Evolutionary conservation across 2,888 invertebrate species (phyloP), one percentile per base, ranked within the genome.

Genomic region (Cyrtodaria siliqua): DNA sequence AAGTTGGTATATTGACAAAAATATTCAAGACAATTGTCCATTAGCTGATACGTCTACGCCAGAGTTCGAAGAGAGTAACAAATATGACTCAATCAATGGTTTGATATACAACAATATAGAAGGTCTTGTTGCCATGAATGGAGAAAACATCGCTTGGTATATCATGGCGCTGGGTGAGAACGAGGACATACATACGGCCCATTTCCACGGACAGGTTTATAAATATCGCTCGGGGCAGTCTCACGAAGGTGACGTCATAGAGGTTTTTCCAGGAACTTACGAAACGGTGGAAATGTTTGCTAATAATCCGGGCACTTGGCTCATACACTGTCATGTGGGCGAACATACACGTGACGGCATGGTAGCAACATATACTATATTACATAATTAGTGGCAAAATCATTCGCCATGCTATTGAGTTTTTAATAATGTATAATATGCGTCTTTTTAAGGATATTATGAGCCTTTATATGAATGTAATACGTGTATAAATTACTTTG

Each of bases 1-100:
- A 26, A 89, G 89, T 50, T 87, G 86, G 83, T 91, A 89, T 66
- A 49, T 89, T 9, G 71, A 80, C 2, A 85, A 89, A 56, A 91
- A 91, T 68, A 84, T 88, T 9, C 38, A 69, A 29, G 80, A 71
- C 14, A 84, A 84, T 44, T 79, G 77, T 16, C 79, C 84, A 23
- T n/a, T 18, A 6, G 70, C 73, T 2, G 68, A 74, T 47, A 68
- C 73, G 6, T 20, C 47, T 0, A 59, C 60, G 2, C 71, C 69
- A 20, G 79, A 73, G 4, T 87, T 87, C 56, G 62, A 40, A 27
- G 79, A 80, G 40, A 85, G 85, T 57, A 87, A 88, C 70, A 75
- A 66, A 18, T 83, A 84, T 69, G 82, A 79, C 61, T 68, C 85
- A 20, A 84, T 88, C 24, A 88, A 88, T 67, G 88, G 83, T 6